phyloP scores from a whole-genome alignment of 1,140 invertebrate genomes.

The Chionoecetes opilio region DNA sequence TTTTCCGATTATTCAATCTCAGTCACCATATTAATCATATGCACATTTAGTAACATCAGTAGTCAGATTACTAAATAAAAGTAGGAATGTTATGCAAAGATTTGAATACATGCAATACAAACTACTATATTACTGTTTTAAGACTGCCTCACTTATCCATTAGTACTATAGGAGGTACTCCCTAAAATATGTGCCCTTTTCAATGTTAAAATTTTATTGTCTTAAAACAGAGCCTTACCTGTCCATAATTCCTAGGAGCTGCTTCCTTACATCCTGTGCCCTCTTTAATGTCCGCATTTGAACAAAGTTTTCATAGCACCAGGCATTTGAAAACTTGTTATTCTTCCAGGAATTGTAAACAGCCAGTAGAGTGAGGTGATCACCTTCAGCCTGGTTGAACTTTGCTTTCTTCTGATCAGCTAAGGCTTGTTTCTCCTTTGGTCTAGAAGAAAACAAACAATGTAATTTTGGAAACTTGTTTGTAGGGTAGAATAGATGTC shows the following conservation, averaged over 20 bases:
- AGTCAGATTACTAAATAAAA: too few species aligned
- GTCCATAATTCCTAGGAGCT: constrained; percentile 99
- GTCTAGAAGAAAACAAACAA: constrained; percentile 83
- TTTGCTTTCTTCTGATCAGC: constrained; percentile 99
- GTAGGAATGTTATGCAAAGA: too few species aligned
- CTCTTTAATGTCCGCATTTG: constrained; percentile 98
- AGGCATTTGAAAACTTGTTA: constrained; percentile 99
- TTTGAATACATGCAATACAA: too few species aligned
- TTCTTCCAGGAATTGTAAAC: constrained; percentile 99
- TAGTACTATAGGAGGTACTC: too few species aligned
- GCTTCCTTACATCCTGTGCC: constrained; percentile 99
- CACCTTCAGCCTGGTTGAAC: constrained; percentile 99
- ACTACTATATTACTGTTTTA: background rate
- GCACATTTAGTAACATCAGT: too few species aligned
- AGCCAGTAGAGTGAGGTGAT: constrained; percentile 98
- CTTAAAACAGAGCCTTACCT: constrained; percentile 82
- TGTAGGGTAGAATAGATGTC: background rate
- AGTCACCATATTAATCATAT: too few species aligned
- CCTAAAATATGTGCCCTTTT: too few species aligned
- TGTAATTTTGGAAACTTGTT: background rate
- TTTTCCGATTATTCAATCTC: too few species aligned
- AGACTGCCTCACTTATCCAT: background rate
- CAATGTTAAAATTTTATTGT: too few species aligned
- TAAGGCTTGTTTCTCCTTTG: constrained; percentile 98
- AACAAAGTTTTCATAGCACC: constrained; percentile 99